phyloP scores from a whole-genome alignment of 2,888 invertebrate species.

The Serrognathus titanus region DNA sequence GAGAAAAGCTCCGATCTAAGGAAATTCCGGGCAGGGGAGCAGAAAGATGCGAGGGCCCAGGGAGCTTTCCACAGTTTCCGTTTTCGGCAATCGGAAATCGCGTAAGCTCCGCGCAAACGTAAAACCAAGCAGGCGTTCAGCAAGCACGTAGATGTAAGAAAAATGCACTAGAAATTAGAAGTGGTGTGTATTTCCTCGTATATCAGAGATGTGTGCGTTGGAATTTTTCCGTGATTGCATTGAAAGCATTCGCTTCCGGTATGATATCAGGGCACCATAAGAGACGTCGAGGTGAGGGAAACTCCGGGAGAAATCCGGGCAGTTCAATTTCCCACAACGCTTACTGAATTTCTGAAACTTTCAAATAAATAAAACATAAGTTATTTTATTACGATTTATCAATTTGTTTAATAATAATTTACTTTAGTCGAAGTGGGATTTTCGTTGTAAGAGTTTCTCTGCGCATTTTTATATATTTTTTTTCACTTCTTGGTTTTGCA shows the following conservation, averaged over 20 bases:
- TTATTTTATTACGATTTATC: too few species aligned
- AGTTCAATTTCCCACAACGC: too few species aligned
- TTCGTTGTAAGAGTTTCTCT: too few species aligned
- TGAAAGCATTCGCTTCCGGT: constrained; percentile 14
- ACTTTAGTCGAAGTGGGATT: too few species aligned
- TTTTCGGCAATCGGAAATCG: neutral
- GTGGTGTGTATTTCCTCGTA: neutral
- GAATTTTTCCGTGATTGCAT: constrained; percentile 13
- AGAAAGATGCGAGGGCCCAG: neutral
- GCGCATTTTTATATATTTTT: too few species aligned
- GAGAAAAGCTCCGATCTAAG: constrained; percentile 12
- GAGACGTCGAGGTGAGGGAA: neutral
- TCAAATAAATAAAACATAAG: too few species aligned
- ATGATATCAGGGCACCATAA: constrained; percentile 7
- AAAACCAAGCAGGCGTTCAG: constrained; percentile 3
- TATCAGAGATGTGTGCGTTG: neutral
- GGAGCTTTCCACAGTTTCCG: too few species aligned
- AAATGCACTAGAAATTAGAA: constrained; percentile 9
- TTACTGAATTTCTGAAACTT: too few species aligned
- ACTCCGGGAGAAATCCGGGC: too few species aligned
- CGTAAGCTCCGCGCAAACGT: constrained; percentile 5
- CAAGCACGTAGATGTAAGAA: neutral
- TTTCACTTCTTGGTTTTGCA: too few species aligned
- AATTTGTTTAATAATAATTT: too few species aligned
- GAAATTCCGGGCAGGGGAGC: constrained; percentile 9